Evolutionary conservation across 2,797 vertebrate species (phyloP), one percentile per base, ranked within the genome.

Genomic region (Myripristis jacobus): DNA sequence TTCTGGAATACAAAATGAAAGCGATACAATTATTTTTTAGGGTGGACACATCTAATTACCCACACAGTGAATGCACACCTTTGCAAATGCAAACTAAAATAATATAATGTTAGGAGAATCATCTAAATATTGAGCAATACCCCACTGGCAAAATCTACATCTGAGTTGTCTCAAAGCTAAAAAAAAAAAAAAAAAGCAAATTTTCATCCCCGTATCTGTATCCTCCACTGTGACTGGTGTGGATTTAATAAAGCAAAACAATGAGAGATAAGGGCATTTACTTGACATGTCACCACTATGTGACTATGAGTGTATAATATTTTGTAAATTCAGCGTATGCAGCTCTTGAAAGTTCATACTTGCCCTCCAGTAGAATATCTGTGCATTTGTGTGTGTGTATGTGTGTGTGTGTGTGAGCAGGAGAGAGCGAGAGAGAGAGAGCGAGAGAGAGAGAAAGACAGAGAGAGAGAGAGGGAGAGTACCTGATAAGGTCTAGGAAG

Each of bases 401-500:
- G 44, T 62, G 59, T 57, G 19, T 48, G 59, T 55, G 29, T 15
- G 41, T 31, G 15, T 16, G 36, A 10, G 36, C 36, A 10, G 10
- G 31, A 34, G 31, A 10, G 10, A 10, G 31, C 1, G n/a, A n/a
- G n/a, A n/a, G n/a, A n/a, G n/a, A n/a, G n/a, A n/a, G n/a, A n/a
- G n/a, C n/a, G n/a, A n/a, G n/a, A n/a, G n/a, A n/a, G n/a, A 7
- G 31, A 34, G 6, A 6, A 34, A 34, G 31, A 34, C 27, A 11
- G 38, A n/a, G 13, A 5, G 18, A 34, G n/a, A 31, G 29, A 34
- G 41, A 29, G n/a, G 27, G 10, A 22, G 12, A 81, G 16, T 94
- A 99, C 98, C 97, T 97, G 93, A 99, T 97, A 72, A 99, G 93
- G 83, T 99, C 98, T 87, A 99, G 93, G 92, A 99, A 99, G 73